Percentiles rank a stretch among this genome's conserved stretches.
Evolutionary conservation across 2,113 vertebrate species (phyloP).

Genomic region (Cyprinodon variegatus): DNA sequence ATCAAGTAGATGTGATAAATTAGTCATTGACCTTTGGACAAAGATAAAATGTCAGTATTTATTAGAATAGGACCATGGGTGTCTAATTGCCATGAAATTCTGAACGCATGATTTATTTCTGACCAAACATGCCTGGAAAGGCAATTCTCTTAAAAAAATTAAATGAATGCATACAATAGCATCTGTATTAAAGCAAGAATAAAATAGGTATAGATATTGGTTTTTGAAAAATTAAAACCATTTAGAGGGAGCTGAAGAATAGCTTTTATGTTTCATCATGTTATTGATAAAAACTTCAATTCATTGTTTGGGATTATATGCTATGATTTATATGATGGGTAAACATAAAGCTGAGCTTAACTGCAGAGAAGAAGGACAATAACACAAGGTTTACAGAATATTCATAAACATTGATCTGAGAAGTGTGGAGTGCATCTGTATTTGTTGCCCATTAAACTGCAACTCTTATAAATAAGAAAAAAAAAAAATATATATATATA

Average conservation of each 20-base stretch:
- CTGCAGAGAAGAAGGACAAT: neutral
- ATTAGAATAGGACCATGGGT: neutral
- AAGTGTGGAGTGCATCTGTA: neutral
- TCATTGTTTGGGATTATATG: too few species aligned
- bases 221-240: neutral
- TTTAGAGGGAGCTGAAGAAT: neutral
- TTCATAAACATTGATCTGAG: neutral
- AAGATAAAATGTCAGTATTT: neutral
- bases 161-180: neutral
- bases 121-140: neutral
- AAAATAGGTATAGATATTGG: neutral
- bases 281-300: neutral
- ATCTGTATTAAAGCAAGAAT: constrained; percentile 13
- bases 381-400: neutral
- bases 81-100: neutral
- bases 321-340: neutral
- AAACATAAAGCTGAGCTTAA: neutral
- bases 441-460: neutral
- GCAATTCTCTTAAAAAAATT: constrained; percentile 10
- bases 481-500: too few species aligned
- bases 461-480: neutral
- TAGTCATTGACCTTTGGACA: neutral
- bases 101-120: neutral
- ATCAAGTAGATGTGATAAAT: neutral
- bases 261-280: neutral